phyloP scores from a whole-genome alignment of 2,888 invertebrate genomes.

The Corbicula japonica region DNA sequence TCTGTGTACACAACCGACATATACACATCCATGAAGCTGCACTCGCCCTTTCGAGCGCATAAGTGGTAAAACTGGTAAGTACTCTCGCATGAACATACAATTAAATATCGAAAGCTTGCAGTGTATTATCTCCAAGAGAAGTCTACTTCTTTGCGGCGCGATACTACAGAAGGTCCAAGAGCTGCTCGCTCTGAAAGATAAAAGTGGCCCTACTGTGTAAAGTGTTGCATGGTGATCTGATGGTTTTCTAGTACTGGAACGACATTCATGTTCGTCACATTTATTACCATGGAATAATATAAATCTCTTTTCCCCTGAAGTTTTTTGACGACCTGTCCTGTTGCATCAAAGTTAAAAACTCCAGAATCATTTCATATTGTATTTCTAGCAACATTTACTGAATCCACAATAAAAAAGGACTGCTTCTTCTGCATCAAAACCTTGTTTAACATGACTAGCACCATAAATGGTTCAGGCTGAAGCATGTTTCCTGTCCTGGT shows the following conservation, averaged over 20 bases:
- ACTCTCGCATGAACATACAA: background rate
- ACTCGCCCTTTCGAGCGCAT: no score
- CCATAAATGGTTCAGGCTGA: no score
- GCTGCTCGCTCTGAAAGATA: slow-evolving; percentile 8
- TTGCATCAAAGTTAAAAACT: slow-evolving; percentile 8
- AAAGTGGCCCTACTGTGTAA: slow-evolving; percentile 3
- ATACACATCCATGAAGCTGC: slow-evolving; percentile 5
- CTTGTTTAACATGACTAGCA: no score
- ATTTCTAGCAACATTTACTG: background rate
- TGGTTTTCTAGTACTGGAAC: slow-evolving; percentile 6
- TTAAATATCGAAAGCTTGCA: background rate
- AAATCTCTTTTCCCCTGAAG: background rate
- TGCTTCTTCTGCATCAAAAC: background rate
- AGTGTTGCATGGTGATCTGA: slow-evolving; percentile 6
- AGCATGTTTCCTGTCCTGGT: no score
- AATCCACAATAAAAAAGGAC: slow-evolving; percentile 11
- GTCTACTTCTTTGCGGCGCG: slow-evolving; percentile 6
- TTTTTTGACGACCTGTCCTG: background rate
- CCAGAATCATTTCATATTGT: background rate
- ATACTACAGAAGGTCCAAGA: background rate
- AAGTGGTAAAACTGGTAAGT: no score
- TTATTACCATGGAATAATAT: slow-evolving; percentile 8
- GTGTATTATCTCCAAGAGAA: slow-evolving; percentile 3
- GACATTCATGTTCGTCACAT: slow-evolving; percentile 1
- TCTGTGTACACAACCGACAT: slow-evolving; percentile 6